Evolutionary conservation across 2,113 vertebrate genomes (phyloP).

Genomic region (Cyanoderma ruficeps): DNA sequence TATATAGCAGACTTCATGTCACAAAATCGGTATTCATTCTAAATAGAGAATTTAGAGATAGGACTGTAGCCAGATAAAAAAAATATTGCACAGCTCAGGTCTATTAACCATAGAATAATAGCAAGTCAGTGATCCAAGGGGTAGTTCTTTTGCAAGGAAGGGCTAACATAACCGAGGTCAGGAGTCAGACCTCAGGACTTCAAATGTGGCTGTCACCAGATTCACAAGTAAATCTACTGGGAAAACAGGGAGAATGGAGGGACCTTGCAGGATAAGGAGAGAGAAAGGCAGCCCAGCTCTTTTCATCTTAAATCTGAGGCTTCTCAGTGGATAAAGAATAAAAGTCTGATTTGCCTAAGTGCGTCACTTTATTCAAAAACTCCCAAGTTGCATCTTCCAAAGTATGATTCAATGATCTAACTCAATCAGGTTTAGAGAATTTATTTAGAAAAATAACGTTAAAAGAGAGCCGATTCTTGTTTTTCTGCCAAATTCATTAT

Average conservation of each 20-base stretch:
- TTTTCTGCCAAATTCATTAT: conserved; percentile 47
- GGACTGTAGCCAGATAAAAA: conserved; percentile 69
- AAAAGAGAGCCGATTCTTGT: not conserved
- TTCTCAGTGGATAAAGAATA: conserved; percentile 4
- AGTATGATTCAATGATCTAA: conserved; percentile 20
- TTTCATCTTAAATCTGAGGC: conserved; percentile 47
- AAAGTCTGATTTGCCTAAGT: conserved; percentile 30
- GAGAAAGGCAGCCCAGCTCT: conserved; percentile 32
- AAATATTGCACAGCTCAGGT: conserved; percentile 73
- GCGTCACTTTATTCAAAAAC: conserved; percentile 29
- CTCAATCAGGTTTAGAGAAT: conserved; percentile 4
- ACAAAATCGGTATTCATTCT: conserved; percentile 79
- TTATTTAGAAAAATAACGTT: conserved; percentile 36
- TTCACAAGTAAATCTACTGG: conserved; percentile 66
- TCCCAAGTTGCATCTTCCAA: not conserved
- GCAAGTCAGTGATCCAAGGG: conserved; percentile 68
- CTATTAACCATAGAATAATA: conserved; percentile 78
- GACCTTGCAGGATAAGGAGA: not conserved
- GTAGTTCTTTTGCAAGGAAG: conserved; percentile 57
- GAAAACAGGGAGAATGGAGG: conserved; percentile 54
- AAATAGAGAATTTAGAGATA: conserved; percentile 77
- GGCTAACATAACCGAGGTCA: conserved; percentile 65
- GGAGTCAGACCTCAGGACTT: conserved; percentile 58
- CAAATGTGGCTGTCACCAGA: conserved; percentile 37
- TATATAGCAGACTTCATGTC: conserved; percentile 74